Evolutionary conservation across 1,140 invertebrate genomes (phyloP).

Genomic region (Temnothorax nylanderi): DNA sequence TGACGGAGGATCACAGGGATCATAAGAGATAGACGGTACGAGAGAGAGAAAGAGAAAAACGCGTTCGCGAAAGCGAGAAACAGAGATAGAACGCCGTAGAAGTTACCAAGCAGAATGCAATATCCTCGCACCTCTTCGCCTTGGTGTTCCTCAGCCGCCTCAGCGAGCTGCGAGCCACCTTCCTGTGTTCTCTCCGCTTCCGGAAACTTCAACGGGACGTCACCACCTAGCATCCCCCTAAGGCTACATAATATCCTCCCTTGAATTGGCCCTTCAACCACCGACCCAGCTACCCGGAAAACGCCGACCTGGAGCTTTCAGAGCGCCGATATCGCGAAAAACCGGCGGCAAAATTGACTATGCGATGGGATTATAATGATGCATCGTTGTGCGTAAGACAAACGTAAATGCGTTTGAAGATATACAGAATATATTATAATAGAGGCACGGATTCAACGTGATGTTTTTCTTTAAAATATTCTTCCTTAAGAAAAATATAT

Average conservation of each 20-base stretch:
- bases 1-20: conserved; percentile 23
- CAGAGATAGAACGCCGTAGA: conserved; percentile 26
- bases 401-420: background rate
- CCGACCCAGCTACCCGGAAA: conserved; percentile 38
- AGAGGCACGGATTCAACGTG: background rate
- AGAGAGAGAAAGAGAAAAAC: background rate
- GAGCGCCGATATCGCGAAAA: conserved; percentile 32
- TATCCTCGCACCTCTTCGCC: conserved; percentile 56
- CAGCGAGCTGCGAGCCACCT: conserved; percentile 28
- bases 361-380: background rate
- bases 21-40: background rate
- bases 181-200: conserved; percentile 21
- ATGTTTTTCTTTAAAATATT: background rate
- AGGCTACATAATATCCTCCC: conserved; percentile 72
- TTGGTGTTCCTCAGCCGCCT: conserved; percentile 35
- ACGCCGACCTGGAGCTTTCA: conserved; percentile 4
- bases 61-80: background rate
- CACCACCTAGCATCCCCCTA: conserved; percentile 44
- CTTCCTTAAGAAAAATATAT: background rate
- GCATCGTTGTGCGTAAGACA: background rate
- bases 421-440: background rate
- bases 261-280: conserved; percentile 47
- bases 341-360: background rate
- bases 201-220: conserved; percentile 48
- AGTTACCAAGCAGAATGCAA: conserved; percentile 62